Evolutionary conservation across 1,140 invertebrate genomes (phyloP).

Genomic region (Ylistrum balloti): DNA sequence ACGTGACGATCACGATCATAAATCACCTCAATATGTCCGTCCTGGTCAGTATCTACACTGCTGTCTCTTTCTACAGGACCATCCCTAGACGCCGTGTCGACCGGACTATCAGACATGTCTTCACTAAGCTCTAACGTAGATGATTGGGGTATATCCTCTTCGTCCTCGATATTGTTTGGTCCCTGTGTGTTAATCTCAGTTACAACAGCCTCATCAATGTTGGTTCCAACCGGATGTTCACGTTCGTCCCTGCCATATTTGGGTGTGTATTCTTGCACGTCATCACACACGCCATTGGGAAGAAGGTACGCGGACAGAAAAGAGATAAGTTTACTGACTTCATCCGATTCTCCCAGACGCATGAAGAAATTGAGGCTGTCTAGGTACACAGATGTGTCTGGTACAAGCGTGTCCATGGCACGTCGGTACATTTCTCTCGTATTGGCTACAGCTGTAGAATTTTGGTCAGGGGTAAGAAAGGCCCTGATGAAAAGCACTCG

Average conservation of each 20-base stretch:
- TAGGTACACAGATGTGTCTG: background rate
- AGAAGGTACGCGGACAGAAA: background rate
- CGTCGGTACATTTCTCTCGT: background rate
- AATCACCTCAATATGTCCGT: background rate
- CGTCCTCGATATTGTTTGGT: background rate
- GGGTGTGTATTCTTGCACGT: background rate
- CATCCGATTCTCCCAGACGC: background rate
- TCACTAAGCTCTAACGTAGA: background rate
- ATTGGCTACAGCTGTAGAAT: background rate
- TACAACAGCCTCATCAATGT: background rate
- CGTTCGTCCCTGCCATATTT: background rate
- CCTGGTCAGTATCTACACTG: background rate
- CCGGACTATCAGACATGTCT: background rate
- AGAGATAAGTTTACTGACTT: background rate
- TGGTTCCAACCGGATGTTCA: background rate
- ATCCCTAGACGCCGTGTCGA: background rate
- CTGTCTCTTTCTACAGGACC: background rate
- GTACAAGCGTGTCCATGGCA: background rate
- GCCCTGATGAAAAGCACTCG: background rate
- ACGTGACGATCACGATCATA: background rate
- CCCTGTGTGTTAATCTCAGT: background rate
- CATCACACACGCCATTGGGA: background rate
- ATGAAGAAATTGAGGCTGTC: constrained; percentile 1
- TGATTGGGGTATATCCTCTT: background rate
- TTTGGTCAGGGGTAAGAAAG: background rate